Evolutionary conservation across 2,888 invertebrate species (phyloP).

Genomic region (Drosophila anomalipes): DNA sequence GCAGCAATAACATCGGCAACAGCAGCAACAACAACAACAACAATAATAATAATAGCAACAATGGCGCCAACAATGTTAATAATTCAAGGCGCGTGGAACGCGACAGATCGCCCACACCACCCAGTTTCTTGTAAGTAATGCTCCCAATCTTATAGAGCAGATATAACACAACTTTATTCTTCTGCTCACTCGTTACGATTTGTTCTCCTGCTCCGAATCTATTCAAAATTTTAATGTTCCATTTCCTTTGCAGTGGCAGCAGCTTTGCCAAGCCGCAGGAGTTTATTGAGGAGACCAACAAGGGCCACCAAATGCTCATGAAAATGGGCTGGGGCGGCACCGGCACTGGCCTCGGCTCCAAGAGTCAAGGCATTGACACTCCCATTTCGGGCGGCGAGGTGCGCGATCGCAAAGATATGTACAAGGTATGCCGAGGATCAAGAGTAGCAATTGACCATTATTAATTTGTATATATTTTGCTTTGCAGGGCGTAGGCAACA

Average conservation of each 20-base stretch:
- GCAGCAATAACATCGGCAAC: constrained; percentile 18
- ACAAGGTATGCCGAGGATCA: constrained; percentile 87
- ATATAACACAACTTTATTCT: neutral
- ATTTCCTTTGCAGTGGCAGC: constrained; percentile 73
- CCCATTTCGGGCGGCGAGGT: constrained; percentile 97
- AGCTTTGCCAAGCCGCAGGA: constrained; percentile 85
- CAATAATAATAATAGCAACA: constrained; percentile 42
- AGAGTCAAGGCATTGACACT: constrained; percentile 97
- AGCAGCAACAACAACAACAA: constrained; percentile 64
- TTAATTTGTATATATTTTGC: neutral
- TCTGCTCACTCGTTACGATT: neutral
- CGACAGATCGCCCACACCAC: constrained; percentile 87
- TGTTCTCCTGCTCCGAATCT: neutral
- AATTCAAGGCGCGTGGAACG: constrained; percentile 85
- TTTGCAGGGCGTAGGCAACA: constrained; percentile 93
- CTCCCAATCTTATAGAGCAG: neutral
- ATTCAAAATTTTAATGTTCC: neutral
- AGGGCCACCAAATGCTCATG: constrained; percentile 97
- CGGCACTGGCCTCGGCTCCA: constrained; percentile 96
- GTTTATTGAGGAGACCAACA: constrained; percentile 94
- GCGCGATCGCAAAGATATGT: constrained; percentile 96
- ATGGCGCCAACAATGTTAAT: constrained; percentile 78
- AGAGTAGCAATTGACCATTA: no score
- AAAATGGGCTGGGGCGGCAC: constrained; percentile 98
- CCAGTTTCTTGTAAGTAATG: constrained; percentile 90